Evolutionary conservation across 1,140 invertebrate species (phyloP), one percentile per base, ranked within the genome.

Genomic region (Drosophila gunungcola): DNA sequence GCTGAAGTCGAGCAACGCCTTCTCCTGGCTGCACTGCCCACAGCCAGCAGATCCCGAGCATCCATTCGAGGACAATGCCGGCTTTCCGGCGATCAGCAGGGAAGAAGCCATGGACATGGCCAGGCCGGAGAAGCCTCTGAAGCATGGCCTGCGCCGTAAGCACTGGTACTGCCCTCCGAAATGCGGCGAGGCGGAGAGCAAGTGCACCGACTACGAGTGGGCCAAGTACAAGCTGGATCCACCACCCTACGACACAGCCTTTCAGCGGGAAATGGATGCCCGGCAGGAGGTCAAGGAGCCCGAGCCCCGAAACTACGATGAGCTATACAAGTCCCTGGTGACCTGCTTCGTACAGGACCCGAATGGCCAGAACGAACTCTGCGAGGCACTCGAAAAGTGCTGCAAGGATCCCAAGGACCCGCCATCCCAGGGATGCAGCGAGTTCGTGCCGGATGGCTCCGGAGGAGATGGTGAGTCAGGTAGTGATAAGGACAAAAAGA

Each of bases 241-340:
- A 0, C 10, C 36, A 6, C 6, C 46, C 1, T 16, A 36, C 25
- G 42, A 73, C 0, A 7, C 70, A 34, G 61, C 36, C 3, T 72
- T 69, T 5, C 38, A 57, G 3, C 21, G 7, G 3, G 48, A 43
- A 1, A 4, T 49, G 39, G 29, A 27, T 10, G 45, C 29, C 12
- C 10, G 29, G 2, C 16, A 54, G 21, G 0, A 4, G 3, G 0
- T 3, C 3, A 25, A 4, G 6, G 16, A 57, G 3, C 43, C 56
- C 4, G 83, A 86, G 46, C 83, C 83, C 3, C 48, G 25, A 16
- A 73, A 89, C 52, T 88, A 88, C 38, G 83, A 88, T 0, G 84
- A 88, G 49, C 56, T 88, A 2, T 88, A 79, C 51, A 27, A 54
- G 6, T 41, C 78, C 1, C 42, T 88, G 4, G 9, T 63, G 0